These are phyloP conservation scores for Tinamus major DNA, from an alignment of 2,797 vertebrate species.

Conservation along the genomic window DNA sequence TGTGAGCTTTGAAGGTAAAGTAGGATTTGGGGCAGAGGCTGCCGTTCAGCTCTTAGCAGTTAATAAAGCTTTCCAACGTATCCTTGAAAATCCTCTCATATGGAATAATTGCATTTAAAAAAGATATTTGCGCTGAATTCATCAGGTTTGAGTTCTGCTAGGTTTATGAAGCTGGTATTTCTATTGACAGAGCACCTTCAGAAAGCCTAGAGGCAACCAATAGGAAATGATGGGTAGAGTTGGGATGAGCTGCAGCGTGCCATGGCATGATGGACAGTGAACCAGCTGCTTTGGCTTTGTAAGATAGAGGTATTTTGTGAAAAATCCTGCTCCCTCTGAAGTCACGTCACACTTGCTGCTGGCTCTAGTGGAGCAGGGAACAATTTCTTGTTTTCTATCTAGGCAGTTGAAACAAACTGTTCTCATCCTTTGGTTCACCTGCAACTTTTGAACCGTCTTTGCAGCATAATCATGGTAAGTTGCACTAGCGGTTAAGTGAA, in stretches of 20 bases:
- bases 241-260: neutral
- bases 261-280: neutral
- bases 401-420: neutral
- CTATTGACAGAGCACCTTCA: neutral
- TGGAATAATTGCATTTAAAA: neutral
- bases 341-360: neutral
- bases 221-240: neutral
- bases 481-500: neutral
- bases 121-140: neutral
- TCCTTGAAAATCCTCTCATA: neutral
- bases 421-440: neutral
- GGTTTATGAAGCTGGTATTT: neutral
- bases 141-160: fast-evolving
- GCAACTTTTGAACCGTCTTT: neutral
- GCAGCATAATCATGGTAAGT: neutral
- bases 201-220: neutral
- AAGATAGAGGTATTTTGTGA: neutral
- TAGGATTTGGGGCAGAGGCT: neutral
- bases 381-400: neutral
- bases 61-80: neutral
- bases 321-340: neutral
- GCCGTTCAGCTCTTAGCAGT: neutral
- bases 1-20: neutral
- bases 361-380: neutral
- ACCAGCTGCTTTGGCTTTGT: fast-evolving